These are phyloP conservation scores for Galaxea fascicularis DNA, from an alignment of 92 coral and sea anemone species.

Conservation along the genomic window DNA sequence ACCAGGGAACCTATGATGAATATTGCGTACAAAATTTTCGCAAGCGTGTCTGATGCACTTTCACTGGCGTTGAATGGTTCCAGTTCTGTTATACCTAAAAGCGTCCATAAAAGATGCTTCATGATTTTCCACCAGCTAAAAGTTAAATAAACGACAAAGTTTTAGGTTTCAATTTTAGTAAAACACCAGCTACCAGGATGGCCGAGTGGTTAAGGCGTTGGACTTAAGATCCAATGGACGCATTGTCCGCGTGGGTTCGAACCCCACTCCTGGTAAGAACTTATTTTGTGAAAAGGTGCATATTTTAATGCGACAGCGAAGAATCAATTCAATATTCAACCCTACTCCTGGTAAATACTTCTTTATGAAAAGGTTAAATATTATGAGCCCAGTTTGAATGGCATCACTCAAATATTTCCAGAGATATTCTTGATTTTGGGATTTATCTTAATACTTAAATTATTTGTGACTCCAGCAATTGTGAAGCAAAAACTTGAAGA, in stretches of 20 bases:
- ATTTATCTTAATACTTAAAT: too few species aligned
- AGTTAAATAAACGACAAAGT: neutral
- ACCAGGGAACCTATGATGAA: conserved; percentile 32
- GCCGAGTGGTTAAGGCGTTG: conserved; percentile 99
- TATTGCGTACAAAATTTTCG: conserved; percentile 31
- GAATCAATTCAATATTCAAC: conserved; percentile 40
- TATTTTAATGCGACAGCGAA: conserved; percentile 58
- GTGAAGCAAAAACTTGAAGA: too few species aligned
- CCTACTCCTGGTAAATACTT: neutral
- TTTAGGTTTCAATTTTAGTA: neutral
- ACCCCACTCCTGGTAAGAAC: conserved; percentile 77
- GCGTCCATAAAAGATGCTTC: conserved; percentile 39
- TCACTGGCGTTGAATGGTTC: conserved; percentile 26
- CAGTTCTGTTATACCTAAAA: conserved; percentile 40
- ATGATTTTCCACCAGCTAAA: conserved; percentile 30
- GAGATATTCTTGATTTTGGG: too few species aligned
- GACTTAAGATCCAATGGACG: conserved; percentile 99
- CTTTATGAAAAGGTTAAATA: too few species aligned
- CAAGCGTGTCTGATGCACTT: conserved; percentile 21
- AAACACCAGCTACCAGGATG: conserved; percentile 75
- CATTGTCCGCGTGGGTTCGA: conserved; percentile 91
- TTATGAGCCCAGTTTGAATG: too few species aligned
- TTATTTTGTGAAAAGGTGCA: too few species aligned
- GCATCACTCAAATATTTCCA: too few species aligned
- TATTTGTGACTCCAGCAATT: too few species aligned